These are phyloP conservation scores for Gari tellinella DNA, from an alignment of 2,888 invertebrate species.

Conservation along the genomic window DNA sequence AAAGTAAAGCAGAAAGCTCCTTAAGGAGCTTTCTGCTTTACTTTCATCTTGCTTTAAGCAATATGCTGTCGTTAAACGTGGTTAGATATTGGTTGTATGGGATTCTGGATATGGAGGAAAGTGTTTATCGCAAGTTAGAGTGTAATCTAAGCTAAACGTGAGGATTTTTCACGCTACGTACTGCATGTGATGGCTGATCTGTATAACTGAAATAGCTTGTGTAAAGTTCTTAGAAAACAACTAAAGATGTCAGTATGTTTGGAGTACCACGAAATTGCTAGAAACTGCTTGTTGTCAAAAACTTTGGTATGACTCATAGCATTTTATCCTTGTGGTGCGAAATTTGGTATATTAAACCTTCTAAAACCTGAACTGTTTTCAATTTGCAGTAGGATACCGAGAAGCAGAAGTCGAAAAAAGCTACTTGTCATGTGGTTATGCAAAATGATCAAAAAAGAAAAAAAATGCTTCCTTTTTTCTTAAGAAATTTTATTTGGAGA, in stretches of 20 bases:
- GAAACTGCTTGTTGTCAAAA: slow-evolving; percentile 52
- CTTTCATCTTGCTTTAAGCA: too few relatives aligned
- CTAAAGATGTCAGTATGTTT: slow-evolving; percentile 53
- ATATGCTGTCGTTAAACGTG: too few relatives aligned
- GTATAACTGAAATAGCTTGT: slow-evolving; percentile 59
- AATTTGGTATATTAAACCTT: too few relatives aligned
- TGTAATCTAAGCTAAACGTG: slow-evolving; percentile 57
- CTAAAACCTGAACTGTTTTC: too few relatives aligned
- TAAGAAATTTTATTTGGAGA: too few relatives aligned
- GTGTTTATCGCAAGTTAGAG: too few relatives aligned
- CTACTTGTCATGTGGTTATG: slow-evolving; percentile 80
- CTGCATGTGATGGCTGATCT: slow-evolving; percentile 65
- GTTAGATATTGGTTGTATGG: too few relatives aligned
- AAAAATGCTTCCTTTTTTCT: too few relatives aligned
- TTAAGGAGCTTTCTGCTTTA: too few relatives aligned
- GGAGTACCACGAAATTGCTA: slow-evolving; percentile 56
- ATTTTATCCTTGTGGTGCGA: slow-evolving; percentile 2
- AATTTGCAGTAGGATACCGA: too few relatives aligned
- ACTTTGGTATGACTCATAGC: slow-evolving; percentile 5
- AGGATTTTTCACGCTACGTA: slow-evolving; percentile 60
- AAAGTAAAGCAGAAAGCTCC: too few relatives aligned
- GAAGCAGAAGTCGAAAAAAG: neutral
- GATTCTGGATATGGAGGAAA: too few relatives aligned
- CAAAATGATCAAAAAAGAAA: slow-evolving; percentile 38
- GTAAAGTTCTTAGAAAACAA: slow-evolving; percentile 50